Percentiles rank a stretch among this genome's conserved stretches.
phyloP scores from a whole-genome alignment of 2,113 vertebrate genomes.

The Guaruba guarouba region DNA sequence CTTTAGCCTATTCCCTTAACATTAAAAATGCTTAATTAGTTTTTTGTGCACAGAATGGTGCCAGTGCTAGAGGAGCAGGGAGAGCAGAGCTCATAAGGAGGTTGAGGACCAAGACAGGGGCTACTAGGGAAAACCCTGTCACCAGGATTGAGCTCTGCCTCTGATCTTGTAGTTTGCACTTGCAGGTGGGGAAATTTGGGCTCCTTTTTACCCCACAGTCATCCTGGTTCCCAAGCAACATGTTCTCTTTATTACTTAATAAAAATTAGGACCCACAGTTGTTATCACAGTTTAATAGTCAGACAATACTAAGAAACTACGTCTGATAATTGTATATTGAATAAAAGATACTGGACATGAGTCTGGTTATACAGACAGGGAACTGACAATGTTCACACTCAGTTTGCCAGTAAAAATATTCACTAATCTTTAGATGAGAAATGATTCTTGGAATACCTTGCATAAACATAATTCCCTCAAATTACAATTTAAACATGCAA shows the following conservation, averaged over 20 bases:
- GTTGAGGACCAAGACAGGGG: neutral
- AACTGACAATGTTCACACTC: neutral
- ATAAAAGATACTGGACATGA: neutral
- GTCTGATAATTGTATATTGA: neutral
- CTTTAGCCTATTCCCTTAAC: neutral
- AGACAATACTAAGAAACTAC: neutral
- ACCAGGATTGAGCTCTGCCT: neutral
- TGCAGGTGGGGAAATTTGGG: neutral
- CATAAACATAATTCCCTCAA: neutral
- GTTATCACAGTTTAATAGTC: neutral
- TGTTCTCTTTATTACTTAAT: neutral
- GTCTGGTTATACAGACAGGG: neutral
- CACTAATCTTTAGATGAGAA: neutral
- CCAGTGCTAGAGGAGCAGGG: neutral
- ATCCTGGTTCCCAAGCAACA: neutral
- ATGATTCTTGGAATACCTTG: neutral
- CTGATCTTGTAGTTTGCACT: neutral
- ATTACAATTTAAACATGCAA: neutral
- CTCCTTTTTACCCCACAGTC: accelerated
- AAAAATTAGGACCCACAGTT: neutral
- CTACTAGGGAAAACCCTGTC: neutral
- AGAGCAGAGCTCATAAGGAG: neutral
- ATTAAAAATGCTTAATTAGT: neutral
- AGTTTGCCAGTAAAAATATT: neutral
- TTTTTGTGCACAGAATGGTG: neutral